Conservation (phyloP, 2,888 invertebrate species). For the Herminia tarsipennalis region DNA sequence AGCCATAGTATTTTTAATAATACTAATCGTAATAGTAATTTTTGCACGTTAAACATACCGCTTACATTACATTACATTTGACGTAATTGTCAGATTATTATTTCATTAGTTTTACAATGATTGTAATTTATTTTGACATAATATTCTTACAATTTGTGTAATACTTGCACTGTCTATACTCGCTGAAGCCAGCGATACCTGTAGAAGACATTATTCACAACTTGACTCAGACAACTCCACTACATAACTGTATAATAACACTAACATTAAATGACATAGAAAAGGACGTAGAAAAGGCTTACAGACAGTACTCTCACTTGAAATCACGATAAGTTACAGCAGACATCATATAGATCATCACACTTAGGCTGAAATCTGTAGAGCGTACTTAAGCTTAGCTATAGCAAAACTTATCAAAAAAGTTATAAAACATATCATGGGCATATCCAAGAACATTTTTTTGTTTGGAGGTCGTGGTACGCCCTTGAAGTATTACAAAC, state of each 20-base stretch:
- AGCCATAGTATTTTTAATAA: constrained; percentile 46
- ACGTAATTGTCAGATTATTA: constrained; percentile 29
- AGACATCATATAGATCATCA: constrained; percentile 51
- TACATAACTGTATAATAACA: constrained; percentile 55
- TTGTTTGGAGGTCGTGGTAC: too few species aligned
- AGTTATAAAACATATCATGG: too few species aligned
- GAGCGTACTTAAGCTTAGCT: too few species aligned
- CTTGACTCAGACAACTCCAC: constrained; percentile 9
- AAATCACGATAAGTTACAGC: constrained; percentile 79
- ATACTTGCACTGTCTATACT: constrained; percentile 1
- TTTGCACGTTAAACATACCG: constrained; percentile 13
- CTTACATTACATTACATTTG: constrained; percentile 29
- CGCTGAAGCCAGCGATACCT: constrained; percentile 13
- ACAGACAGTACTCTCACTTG: constrained; percentile 78
- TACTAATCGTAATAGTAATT: constrained; percentile 22
- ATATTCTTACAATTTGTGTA: constrained; percentile 14
- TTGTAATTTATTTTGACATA: too few species aligned
- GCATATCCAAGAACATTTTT: too few species aligned
- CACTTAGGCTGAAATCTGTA: too few species aligned
- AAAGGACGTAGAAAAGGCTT: constrained; percentile 83
- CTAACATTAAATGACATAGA: constrained; percentile 83
- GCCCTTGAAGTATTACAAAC: too few species aligned
- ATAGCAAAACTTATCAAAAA: too few species aligned
- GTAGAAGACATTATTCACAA: constrained; percentile 24
- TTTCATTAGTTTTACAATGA: too few species aligned